Evolutionary conservation across 2,113 vertebrate genomes (phyloP).

Genomic region (Semnornis frantzii): DNA sequence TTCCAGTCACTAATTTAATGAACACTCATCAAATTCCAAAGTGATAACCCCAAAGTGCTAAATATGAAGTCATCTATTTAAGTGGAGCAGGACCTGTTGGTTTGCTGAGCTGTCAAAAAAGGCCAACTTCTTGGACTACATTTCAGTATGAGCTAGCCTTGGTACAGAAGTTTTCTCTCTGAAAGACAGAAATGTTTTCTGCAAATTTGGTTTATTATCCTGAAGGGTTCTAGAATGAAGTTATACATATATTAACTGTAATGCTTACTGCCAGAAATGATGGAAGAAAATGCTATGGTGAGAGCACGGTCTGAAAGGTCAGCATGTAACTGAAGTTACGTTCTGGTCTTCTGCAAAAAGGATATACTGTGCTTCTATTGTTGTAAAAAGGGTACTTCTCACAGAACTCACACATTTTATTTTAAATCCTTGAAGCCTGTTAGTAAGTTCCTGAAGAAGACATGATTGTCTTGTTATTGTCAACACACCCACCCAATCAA

Average conservation of each 20-base stretch:
- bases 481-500: conserved; percentile 49
- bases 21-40: neutral
- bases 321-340: neutral
- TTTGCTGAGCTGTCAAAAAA: neutral
- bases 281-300: neutral
- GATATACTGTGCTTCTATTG: neutral
- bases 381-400: neutral
- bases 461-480: conserved; percentile 64
- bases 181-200: neutral
- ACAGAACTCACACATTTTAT: neutral
- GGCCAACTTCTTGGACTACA: neutral
- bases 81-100: neutral
- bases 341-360: neutral
- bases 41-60: neutral
- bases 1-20: neutral
- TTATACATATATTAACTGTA: neutral
- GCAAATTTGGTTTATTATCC: neutral
- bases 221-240: neutral
- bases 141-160: neutral
- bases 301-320: neutral
- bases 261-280: neutral
- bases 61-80: neutral
- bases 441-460: conserved; percentile 7
- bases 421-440: conserved; percentile 4
- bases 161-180: neutral